Evolutionary conservation across 1,140 invertebrate species (phyloP).

Genomic region (Bombus huntii): DNA sequence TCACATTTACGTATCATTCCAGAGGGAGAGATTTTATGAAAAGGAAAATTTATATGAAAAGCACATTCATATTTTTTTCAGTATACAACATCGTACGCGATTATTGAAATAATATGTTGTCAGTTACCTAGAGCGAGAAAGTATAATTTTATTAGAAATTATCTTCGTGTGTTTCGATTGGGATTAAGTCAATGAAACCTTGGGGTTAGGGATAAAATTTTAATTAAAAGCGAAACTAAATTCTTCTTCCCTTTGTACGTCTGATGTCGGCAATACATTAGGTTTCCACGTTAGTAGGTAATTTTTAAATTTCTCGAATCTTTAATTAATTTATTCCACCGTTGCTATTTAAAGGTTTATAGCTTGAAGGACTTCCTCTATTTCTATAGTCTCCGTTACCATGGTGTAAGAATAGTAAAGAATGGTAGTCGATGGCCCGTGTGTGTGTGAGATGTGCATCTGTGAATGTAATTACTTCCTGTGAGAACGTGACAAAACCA

Average conservation of each 20-base stretch:
- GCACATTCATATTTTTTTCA: too few relatives aligned
- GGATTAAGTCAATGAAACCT: too few relatives aligned
- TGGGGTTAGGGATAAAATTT: too few relatives aligned
- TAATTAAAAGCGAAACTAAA: too few relatives aligned
- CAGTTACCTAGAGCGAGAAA: too few relatives aligned
- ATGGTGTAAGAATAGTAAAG: neutral
- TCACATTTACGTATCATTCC: neutral
- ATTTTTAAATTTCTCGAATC: neutral
- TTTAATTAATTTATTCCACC: neutral
- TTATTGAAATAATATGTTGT: too few relatives aligned
- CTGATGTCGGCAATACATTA: neutral
- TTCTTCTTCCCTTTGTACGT: too few relatives aligned
- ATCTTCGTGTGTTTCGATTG: too few relatives aligned
- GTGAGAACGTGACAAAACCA: constrained; percentile 34
- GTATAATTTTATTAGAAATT: too few relatives aligned
- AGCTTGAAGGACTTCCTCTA: constrained; percentile 2
- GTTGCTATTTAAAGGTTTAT: neutral
- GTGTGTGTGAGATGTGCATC: neutral
- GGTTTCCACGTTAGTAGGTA: neutral
- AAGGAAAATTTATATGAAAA: neutral
- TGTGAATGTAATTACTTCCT: constrained; percentile 32
- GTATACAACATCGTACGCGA: too few relatives aligned
- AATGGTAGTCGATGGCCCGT: neutral
- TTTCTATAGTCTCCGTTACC: neutral
- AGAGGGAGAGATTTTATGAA: neutral